Evolutionary conservation across 2,888 invertebrate genomes (phyloP).

Genomic region (Agrenia bidenticulata): DNA sequence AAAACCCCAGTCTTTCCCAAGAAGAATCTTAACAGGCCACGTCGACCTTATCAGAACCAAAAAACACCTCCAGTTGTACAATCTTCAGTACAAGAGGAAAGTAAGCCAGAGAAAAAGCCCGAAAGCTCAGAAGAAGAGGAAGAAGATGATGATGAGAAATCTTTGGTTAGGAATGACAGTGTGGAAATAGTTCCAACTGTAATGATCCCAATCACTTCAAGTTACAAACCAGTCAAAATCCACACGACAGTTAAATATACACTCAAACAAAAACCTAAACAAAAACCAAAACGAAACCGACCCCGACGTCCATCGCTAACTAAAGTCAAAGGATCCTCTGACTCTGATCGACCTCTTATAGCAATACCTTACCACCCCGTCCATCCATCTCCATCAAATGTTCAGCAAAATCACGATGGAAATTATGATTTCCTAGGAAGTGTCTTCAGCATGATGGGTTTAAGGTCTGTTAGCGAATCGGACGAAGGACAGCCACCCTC

Average conservation of each 20-base stretch:
- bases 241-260: neutral
- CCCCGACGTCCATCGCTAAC: too few species aligned
- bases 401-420: too few species aligned
- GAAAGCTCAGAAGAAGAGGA: slow-evolving; percentile 24
- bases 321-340: too few species aligned
- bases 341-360: neutral
- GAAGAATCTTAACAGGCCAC: too few species aligned
- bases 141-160: neutral
- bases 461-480: slow-evolving; percentile 12
- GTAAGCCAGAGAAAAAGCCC: too few species aligned
- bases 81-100: neutral
- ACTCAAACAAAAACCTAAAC: too few species aligned
- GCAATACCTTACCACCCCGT: neutral
- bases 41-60: neutral
- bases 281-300: too few species aligned
- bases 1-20: slow-evolving; percentile 27
- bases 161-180: neutral
- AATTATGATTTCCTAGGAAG: neutral
- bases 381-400: too few species aligned
- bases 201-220: neutral
- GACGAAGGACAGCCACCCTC: neutral
- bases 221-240: slow-evolving; percentile 8
- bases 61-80: neutral
- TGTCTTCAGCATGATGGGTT: slow-evolving; percentile 23
- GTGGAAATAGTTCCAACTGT: neutral